Base-by-base conservation (phyloP, 1,140 invertebrate genomes). In the Drosophila serrata region DNA sequence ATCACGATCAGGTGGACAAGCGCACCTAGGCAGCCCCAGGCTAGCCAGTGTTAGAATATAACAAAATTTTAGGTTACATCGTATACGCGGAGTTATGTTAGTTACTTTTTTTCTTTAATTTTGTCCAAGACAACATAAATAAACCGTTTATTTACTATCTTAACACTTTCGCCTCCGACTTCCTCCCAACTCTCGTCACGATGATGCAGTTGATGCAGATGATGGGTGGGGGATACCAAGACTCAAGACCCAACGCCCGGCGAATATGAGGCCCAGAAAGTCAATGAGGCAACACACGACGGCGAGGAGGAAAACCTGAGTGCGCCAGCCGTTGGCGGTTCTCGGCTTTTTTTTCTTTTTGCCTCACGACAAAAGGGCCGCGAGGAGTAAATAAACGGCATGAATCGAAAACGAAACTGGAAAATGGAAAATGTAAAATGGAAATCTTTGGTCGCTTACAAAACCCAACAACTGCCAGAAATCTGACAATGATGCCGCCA, bases 361-460 rank as follows among this genome's bases (percentile, higher is more conserved):
- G 7, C 49, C 49, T 58, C 82, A 82, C 80, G 82, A 87, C 84
- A 90, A 87, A 77, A 87, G 85, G 85, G 80, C 84, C 69, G 68
- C 73, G 75, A 62, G 69, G 78, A 87, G 80, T 55, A 84, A 80
- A 82, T 84, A 87, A 87, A 84, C 79, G 76, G 55, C 80, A 78
- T 78, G 84, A 88, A 88, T 84, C 37, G 65, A 69, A 69, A 45
- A 68, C 27, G 60, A 68, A 68, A 46, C 63, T 73, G 69, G 31
- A 87, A 86, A 86, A 82, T 87, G 79, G 31, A 88, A 86, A 86
- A 88, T 88, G 84, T 63, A 87, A 87, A 72, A 87, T 87, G 69
- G 53, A 77, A 77, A 79, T 78, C 58, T 78, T 80, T 57, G 68
- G 80, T 87, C 72, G 73, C 84, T 87, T 87, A 84, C 84, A 87